phyloP scores from a whole-genome alignment of 2,888 invertebrate species.

The Encarsia formosa region DNA sequence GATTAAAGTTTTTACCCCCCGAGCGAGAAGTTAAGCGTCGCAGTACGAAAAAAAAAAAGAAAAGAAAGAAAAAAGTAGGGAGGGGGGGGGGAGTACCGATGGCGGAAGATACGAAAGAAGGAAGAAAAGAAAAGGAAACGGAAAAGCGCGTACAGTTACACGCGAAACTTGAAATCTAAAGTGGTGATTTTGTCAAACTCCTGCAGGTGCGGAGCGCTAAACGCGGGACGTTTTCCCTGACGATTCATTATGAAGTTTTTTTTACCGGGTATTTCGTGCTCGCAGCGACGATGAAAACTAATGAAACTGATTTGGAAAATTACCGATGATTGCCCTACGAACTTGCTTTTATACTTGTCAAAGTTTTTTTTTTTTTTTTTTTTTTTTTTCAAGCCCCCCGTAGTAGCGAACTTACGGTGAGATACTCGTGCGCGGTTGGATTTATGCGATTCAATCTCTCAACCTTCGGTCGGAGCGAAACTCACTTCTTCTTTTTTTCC shows the following conservation, averaged over 20 bases:
- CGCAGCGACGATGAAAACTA: neutral
- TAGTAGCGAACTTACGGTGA: no score
- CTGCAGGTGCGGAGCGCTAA: neutral
- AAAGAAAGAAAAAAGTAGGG: neutral
- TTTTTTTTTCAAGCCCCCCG: no score
- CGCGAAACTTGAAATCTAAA: constrained; percentile 20
- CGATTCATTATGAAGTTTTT: constrained; percentile 25
- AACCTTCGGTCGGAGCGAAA: no score
- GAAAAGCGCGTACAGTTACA: constrained; percentile 9
- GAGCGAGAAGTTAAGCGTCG: constrained; percentile 40
- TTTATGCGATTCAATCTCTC: no score
- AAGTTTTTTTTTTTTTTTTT: no score
- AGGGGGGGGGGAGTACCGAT: neutral
- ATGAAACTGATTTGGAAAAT: constrained; percentile 24
- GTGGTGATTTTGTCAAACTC: constrained; percentile 23
- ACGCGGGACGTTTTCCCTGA: constrained; percentile 8
- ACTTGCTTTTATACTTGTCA: neutral
- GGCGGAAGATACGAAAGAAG: neutral
- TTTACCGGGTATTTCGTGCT: constrained; percentile 2
- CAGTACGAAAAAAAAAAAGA: no score
- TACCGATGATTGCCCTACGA: constrained; percentile 4
- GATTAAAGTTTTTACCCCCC: constrained; percentile 39
- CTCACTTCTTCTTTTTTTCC: no score
- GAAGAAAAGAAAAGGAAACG: constrained; percentile 1
- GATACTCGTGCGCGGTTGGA: no score